Percentiles rank a stretch among this genome's conserved stretches.
phyloP scores from a whole-genome alignment of 2,797 vertebrate species.

The Phylloscopus collybita region DNA sequence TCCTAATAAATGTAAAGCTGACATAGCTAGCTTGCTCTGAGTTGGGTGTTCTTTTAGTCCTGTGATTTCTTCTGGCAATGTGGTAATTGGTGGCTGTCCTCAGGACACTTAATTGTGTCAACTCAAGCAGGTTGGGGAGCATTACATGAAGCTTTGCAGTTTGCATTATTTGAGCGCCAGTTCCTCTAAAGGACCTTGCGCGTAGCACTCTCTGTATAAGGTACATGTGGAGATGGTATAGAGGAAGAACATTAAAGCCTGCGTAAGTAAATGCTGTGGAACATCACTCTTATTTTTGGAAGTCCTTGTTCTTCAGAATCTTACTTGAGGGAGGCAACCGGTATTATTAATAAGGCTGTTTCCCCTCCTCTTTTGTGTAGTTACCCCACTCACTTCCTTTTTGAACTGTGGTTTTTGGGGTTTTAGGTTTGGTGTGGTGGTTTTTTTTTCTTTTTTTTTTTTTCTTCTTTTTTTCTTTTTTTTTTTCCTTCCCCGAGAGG shows the following conservation, averaged over 20 bases:
- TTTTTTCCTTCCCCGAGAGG: background rate
- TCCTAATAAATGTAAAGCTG: constrained; percentile 45
- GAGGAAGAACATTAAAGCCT: constrained; percentile 60
- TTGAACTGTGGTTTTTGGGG: background rate
- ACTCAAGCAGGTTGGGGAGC: constrained; percentile 24
- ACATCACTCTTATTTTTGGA: constrained; percentile 24
- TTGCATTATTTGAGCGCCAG: constrained; percentile 26
- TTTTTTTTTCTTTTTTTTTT: too few species aligned
- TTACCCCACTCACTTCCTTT: constrained; percentile 15
- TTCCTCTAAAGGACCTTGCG: constrained; percentile 53
- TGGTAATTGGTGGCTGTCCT: constrained; percentile 26
- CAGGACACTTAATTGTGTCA: constrained; percentile 12
- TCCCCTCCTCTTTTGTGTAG: background rate
- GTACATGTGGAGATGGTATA: constrained; percentile 41
- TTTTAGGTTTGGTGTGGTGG: background rate
- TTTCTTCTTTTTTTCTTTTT: background rate
- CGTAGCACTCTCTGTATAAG: constrained; percentile 13
- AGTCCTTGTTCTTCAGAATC: constrained; percentile 9
- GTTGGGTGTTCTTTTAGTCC: constrained; percentile 32
- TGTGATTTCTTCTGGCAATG: background rate
- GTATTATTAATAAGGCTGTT: background rate
- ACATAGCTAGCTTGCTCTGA: constrained; percentile 58
- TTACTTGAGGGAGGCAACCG: background rate
- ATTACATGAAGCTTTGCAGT: background rate
- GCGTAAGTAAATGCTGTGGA: constrained; percentile 69